phyloP scores from a whole-genome alignment of 2,888 invertebrate species.

The Bibio marci region DNA sequence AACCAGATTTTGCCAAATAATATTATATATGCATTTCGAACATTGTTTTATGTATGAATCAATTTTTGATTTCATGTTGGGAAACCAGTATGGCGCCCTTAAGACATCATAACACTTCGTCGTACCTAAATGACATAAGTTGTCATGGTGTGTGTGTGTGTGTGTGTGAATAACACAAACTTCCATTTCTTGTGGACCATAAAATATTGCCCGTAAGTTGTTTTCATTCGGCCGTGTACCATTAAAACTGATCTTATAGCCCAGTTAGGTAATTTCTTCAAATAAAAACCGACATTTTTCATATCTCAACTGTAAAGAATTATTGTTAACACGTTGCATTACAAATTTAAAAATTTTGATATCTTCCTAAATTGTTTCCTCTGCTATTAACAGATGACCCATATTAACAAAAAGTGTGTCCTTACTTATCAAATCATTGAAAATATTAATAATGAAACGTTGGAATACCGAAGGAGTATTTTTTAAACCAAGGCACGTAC shows the following conservation, averaged over 20 bases:
- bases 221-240: constrained; percentile 11
- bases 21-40: background rate
- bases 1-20: background rate
- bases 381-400: constrained; percentile 14
- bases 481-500: constrained; percentile 15
- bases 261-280: constrained; percentile 12
- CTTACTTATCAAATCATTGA: constrained; percentile 10
- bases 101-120: background rate
- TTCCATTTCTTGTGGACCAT: too few relatives aligned
- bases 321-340: constrained; percentile 10
- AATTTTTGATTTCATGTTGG: background rate
- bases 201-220: constrained; percentile 13
- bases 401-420: constrained; percentile 13
- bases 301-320: constrained; percentile 8
- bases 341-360: constrained; percentile 10
- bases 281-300: constrained; percentile 13
- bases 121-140: background rate
- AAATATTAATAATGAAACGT: constrained; percentile 11
- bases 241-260: constrained; percentile 10
- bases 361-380: constrained; percentile 11
- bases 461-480: constrained; percentile 13
- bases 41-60: background rate
- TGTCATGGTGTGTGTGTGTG: background rate
- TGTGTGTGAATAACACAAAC: background rate
- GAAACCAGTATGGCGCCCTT: background rate